Percentiles rank a stretch among this genome's conserved stretches.
These are phyloP conservation scores for Amphimallon solstitiale DNA, from an alignment of 2,888 invertebrate genomes.

Conservation along the genomic window DNA sequence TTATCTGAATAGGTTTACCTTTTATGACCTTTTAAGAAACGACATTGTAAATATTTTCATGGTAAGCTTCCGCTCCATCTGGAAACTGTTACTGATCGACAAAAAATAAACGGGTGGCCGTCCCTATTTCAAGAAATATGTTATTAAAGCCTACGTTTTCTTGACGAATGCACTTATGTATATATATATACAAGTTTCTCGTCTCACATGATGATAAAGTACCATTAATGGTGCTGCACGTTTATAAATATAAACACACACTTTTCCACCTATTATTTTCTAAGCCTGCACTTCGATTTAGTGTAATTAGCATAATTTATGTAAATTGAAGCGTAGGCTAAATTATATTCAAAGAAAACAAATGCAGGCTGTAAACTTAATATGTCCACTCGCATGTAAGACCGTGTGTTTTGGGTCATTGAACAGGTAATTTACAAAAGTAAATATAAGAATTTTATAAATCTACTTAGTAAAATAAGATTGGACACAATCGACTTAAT, in stretches of 20 bases:
- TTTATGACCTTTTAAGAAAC: conserved; percentile 27
- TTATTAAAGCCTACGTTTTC: conserved; percentile 22
- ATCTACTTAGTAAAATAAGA: conserved; percentile 2
- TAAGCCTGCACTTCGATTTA: conserved; percentile 30
- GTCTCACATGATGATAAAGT: conserved; percentile 18
- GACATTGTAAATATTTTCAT: conserved; percentile 22
- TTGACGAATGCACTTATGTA: too few species aligned
- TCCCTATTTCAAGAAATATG: conserved; percentile 11
- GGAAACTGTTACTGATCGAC: conserved; percentile 19
- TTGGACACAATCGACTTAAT: background rate
- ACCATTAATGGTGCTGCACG: conserved; percentile 8
- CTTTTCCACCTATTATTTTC: conserved; percentile 22
- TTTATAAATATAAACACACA: conserved; percentile 20
- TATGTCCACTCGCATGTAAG: background rate
- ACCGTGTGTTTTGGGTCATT: conserved; percentile 19
- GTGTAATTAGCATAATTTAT: conserved; percentile 37
- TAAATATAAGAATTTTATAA: conserved; percentile 23
- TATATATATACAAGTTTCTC: conserved; percentile 10
- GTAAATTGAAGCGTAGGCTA: conserved; percentile 35
- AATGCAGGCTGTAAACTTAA: conserved; percentile 7
- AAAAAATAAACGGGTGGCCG: conserved; percentile 4
- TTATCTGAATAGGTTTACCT: conserved; percentile 21
- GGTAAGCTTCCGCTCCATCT: conserved; percentile 22
- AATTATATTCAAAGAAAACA: conserved; percentile 27
- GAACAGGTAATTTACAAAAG: conserved; percentile 30